Base-by-base conservation (phyloP, 2,888 invertebrate species). In the Ptychoptera albimana region DNA sequence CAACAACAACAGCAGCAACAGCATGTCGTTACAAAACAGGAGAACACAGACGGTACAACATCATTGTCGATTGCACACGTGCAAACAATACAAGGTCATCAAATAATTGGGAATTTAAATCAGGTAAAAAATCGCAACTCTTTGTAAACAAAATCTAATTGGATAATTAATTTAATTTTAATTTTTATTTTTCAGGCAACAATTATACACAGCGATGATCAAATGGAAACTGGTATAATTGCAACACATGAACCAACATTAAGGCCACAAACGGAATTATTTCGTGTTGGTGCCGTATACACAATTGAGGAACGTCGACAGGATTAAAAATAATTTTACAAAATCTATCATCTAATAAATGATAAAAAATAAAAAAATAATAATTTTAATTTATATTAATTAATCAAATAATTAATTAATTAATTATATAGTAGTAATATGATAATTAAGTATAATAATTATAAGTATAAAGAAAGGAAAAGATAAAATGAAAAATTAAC, bases 71-170 rank as follows among this genome's bases (percentile, higher is more conserved):
- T 65, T 49, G 64, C 65, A 29, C 65, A 64, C 52, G 65, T 65
- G 47, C 65, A 65, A 55, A 64, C 64, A 40, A 50, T 66, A 54
- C 65, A 62, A 51, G 64, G 66, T 43, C 66, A 66, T 55, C 65
- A 64, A 53, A 59, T 66, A 45, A 55, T 66, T 50, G 61, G 64
- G 53, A 64, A 64, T 52, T 57, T 66, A 44, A 66, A 64, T 59
- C 65, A 65, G 65, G 65, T 65, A 63, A 63, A 63, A 64, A 62
- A 62, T 55, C 57, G 57, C 56, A 61, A 61, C 52, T 61, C 57
- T 53, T 58, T 16, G 11, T 8, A 11, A 10, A 11, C 6, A 42
- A 23, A 30, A 37, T 32, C n/a, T 34, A 32, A 29, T 32, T 12
- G 36, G n/a, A 13, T 30, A 32, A 14, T 44, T 34, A 39, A 31